Evolutionary conservation across 2,113 vertebrate genomes (phyloP).

Genomic region (Pyrgilauda ruficollis): DNA sequence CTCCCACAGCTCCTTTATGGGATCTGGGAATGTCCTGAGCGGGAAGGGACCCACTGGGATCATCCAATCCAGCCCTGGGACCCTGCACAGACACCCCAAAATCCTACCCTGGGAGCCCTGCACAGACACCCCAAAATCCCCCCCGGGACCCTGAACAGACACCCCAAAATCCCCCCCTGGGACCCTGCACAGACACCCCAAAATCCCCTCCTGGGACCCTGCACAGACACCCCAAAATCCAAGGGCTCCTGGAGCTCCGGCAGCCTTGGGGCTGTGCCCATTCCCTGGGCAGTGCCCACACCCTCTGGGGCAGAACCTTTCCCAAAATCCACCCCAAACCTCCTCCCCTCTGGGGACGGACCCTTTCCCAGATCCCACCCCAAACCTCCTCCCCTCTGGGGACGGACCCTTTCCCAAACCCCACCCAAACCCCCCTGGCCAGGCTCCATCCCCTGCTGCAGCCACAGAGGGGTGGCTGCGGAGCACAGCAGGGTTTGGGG

Average conservation of each 20-base stretch:
- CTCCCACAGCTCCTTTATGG: rapidly evolving
- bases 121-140: background rate
- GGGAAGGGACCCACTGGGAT: background rate
- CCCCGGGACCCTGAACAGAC: background rate
- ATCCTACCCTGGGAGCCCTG: too few species aligned
- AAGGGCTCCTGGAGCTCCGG: rapidly evolving
- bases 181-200: background rate
- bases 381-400: too few species aligned
- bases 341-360: background rate
- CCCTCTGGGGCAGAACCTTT: background rate
- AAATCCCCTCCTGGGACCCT: too few species aligned
- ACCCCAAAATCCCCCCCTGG: background rate
- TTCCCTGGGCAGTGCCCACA: background rate
- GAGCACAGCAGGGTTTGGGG: background rate
- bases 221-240: background rate
- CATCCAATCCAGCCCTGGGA: background rate
- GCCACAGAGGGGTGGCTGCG: background rate
- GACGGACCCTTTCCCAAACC: background rate
- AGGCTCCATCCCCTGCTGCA: background rate
- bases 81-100: background rate
- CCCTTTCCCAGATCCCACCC: background rate
- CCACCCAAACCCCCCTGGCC: too few species aligned
- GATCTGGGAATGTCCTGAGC: background rate
- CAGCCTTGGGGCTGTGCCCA: background rate
- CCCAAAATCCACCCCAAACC: background rate